Conservation (phyloP, 2,113 vertebrate genomes). For the Ploceus nigricollis region DNA sequence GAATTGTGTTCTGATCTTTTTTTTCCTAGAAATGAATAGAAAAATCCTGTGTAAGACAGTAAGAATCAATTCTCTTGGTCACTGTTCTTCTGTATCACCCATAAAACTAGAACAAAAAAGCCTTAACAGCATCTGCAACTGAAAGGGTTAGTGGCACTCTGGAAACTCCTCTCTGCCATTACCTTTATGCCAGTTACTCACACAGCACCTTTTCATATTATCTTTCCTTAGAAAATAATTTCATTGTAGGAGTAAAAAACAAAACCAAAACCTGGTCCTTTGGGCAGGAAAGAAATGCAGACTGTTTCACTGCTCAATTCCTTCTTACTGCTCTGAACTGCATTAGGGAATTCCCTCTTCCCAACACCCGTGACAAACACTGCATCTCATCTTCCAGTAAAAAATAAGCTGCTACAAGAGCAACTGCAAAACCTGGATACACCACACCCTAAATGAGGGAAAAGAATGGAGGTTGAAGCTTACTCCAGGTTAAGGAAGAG, state of each 20-base stretch:
- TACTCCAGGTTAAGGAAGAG: conserved; percentile 75
- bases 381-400: conserved; percentile 53
- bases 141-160: not conserved
- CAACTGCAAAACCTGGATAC: conserved; percentile 66
- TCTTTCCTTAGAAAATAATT: not conserved
- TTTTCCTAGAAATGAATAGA: not conserved
- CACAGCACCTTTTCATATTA: not conserved
- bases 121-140: not conserved
- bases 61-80: not conserved
- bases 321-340: conserved; percentile 23
- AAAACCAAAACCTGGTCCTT: not conserved
- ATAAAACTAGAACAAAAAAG: not conserved
- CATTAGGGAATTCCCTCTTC: conserved; percentile 43
- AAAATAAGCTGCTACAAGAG: conserved; percentile 54
- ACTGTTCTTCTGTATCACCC: not conserved
- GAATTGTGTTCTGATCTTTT: not conserved
- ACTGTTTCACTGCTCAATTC: not conserved
- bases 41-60: not conserved
- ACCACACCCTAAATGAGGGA: conserved; percentile 68
- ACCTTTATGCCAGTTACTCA: conserved; percentile 6
- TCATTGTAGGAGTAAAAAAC: not conserved
- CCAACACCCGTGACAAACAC: conserved; percentile 44
- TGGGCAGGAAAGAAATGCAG: not conserved
- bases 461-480: conserved; percentile 63
- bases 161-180: not conserved